These are phyloP conservation scores for Syrrhaptes paradoxus DNA, from an alignment of 2,113 vertebrate species.

Conservation along the genomic window DNA sequence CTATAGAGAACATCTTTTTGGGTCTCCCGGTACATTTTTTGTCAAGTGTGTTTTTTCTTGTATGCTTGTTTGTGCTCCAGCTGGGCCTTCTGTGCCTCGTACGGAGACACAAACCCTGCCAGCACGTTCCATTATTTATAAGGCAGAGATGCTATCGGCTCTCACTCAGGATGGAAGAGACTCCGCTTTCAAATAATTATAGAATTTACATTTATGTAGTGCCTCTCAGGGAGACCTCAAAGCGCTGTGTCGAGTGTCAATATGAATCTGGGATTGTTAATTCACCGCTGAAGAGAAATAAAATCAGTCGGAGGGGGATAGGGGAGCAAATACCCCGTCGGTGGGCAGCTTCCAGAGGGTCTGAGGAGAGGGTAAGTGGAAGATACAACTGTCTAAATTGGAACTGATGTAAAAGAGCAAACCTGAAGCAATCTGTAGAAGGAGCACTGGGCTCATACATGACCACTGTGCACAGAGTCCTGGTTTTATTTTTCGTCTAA, in stretches of 20 bases:
- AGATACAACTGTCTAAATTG: background rate
- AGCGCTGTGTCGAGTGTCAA: background rate
- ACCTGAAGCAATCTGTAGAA: background rate
- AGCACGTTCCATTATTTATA: slow-evolving; percentile 61
- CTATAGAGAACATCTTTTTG: background rate
- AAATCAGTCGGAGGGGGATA: background rate
- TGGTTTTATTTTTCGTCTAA: background rate
- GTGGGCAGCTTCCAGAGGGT: background rate
- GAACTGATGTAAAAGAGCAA: background rate
- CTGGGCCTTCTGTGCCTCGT: slow-evolving; percentile 40
- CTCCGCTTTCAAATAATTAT: slow-evolving; percentile 58
- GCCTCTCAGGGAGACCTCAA: slow-evolving; percentile 22
- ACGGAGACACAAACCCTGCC: slow-evolving; percentile 13
- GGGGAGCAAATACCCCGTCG: background rate
- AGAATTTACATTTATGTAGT: slow-evolving; percentile 53
- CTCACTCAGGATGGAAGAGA: slow-evolving; percentile 54
- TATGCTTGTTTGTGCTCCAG: slow-evolving; percentile 38
- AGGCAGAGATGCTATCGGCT: slow-evolving; percentile 53
- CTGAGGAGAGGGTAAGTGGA: background rate
- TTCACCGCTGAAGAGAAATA: background rate
- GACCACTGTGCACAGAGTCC: background rate
- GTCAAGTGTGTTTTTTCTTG: slow-evolving; percentile 19
- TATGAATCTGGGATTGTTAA: background rate
- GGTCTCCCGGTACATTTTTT: slow-evolving; percentile 9
- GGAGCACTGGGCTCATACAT: fast-evolving